These are phyloP conservation scores for Vidua macroura DNA, from an alignment of 2,113 vertebrate species.

Conservation along the genomic window DNA sequence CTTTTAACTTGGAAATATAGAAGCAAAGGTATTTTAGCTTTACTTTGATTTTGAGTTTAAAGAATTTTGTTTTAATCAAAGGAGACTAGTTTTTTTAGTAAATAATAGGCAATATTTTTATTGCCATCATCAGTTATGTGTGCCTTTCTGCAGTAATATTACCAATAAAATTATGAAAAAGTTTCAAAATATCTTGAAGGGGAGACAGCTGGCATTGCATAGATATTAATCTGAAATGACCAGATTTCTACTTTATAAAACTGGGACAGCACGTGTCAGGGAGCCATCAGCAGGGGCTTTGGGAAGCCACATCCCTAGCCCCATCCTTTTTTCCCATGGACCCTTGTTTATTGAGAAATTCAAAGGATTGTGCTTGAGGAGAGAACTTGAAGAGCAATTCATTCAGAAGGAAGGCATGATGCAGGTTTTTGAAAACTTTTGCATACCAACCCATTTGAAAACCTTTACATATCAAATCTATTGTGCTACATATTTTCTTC, in stretches of 20 bases:
- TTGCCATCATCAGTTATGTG: conserved; percentile 1
- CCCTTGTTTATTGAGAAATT: conserved; percentile 9
- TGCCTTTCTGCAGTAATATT: conserved; percentile 8
- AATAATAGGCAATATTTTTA: conserved; percentile 39
- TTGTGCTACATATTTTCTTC: neutral
- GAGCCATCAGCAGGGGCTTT: neutral
- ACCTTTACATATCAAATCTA: neutral
- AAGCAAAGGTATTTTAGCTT: conserved; percentile 29
- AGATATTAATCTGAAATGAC: neutral
- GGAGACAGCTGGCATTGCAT: conserved; percentile 23
- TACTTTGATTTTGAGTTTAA: conserved; percentile 21
- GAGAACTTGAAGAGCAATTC: neutral
- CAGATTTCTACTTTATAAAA: conserved; percentile 54
- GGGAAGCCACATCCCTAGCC: neutral
- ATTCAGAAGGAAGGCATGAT: neutral
- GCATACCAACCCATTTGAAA: neutral
- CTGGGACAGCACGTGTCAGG: neutral
- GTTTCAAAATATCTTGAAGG: conserved; percentile 55
- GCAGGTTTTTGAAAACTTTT: neutral
- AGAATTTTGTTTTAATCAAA: neutral
- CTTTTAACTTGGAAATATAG: conserved; percentile 42
- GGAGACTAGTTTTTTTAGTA: conserved; percentile 39
- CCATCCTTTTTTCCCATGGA: neutral
- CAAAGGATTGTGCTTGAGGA: neutral
- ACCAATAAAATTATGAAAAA: conserved; percentile 25